A percentile compares a stretch with the other conserved stretches of the same genome.
phyloP scores from a whole-genome alignment of 2,113 vertebrate species.

The Nesogale talazaci region DNA sequence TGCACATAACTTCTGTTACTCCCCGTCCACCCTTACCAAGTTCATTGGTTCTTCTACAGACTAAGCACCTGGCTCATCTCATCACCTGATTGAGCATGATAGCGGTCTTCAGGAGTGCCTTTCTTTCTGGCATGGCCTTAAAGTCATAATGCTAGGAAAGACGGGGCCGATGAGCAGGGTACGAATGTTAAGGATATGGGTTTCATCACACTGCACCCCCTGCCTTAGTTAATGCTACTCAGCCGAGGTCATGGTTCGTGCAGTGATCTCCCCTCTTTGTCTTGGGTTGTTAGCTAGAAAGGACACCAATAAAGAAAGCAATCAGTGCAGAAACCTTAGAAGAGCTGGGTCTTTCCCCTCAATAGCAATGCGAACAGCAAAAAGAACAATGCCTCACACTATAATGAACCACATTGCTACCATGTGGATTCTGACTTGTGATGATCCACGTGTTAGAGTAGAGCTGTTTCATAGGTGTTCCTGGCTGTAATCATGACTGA shows the following conservation, averaged over 20 bases:
- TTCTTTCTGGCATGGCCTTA: not conserved
- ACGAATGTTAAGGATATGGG: not conserved
- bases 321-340: not conserved
- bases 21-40: no score
- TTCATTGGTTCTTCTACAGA: not conserved
- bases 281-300: not conserved
- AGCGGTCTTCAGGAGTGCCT: not conserved
- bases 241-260: fast-evolving
- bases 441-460: not conserved
- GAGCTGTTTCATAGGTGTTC: not conserved
- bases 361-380: not conserved
- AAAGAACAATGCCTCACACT: not conserved
- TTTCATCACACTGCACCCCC: not conserved
- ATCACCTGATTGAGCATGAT: not conserved
- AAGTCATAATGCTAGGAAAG: not conserved
- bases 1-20: no score
- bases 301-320: not conserved
- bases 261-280: not conserved
- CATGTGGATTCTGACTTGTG: not conserved
- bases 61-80: not conserved
- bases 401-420: not conserved
- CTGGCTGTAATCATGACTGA: not conserved
- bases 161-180: not conserved
- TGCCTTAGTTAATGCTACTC: not conserved
- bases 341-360: not conserved